Evolutionary conservation across 2,888 invertebrate genomes (phyloP), one percentile per base, ranked within the genome.

Genomic region (Rotaria sp.): DNA sequence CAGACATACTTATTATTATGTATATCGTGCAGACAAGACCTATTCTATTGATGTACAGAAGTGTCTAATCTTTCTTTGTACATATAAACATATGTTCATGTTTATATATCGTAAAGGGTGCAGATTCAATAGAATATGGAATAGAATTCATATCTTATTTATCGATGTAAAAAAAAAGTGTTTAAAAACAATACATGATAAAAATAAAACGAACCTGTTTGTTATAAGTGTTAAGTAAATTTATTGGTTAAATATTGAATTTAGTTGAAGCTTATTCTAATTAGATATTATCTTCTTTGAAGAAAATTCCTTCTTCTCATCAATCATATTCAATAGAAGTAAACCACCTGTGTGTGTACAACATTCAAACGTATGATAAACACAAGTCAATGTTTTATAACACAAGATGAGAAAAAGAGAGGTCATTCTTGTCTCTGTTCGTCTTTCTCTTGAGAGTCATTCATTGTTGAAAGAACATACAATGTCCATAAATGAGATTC

Each of bases 401-500:
- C 67, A 67, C 15, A 67, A 35, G 30, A 67, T 67, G 35, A 67
- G 30, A 30, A 24, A 24, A 35, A 30, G 30, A 30, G 18, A 67
- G 30, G n/a, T 30, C 30, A 67, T 18, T 30, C 15, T 30, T 30
- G 30, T 13, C 5, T 30, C 30, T 30, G 15, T 2, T 35, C 67
- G 15, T 35, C 15, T 15, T 35, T 67, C 67, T 67, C 67, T 67
- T 67, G 67, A 67, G 67, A 67, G 67, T 67, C 67, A 67, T 67
- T 67, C 67, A 15, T 67, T 67, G 67, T 35, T 67, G 30, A 67
- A 67, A 35, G 67, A 67, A 67, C 24, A 35, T 67, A 35, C 35
- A 35, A 67, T 67, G 67, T 67, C 67, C 35, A 67, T 67, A 67
- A 67, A 67, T 67, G 67, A 67, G 67, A 67, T 67, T 67, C 67